phyloP scores from a whole-genome alignment of 2,113 vertebrate species.

The Siniperca knerii region DNA sequence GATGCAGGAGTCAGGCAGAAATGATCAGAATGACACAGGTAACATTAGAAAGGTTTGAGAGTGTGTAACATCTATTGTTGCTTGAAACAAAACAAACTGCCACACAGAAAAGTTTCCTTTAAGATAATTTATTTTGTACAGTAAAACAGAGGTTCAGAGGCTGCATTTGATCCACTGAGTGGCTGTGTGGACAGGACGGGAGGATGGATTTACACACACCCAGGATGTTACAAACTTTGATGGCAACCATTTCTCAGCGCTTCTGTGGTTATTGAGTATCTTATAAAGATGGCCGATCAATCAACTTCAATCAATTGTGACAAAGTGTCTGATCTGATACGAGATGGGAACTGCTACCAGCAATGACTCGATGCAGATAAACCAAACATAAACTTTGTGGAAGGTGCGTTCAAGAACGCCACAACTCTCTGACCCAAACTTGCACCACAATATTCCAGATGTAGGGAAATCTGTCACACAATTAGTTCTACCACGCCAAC shows the following conservation, averaged over 20 bases:
- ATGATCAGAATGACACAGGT: neutral
- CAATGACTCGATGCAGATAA: neutral
- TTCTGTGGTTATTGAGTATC: constrained; percentile 34
- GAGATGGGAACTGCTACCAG: constrained; percentile 12
- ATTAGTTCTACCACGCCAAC: neutral
- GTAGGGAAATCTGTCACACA: neutral
- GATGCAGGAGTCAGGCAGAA: constrained; percentile 28
- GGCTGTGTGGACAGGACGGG: constrained; percentile 9
- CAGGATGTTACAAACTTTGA: constrained; percentile 19
- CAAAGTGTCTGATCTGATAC: constrained; percentile 8
- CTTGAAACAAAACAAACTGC: neutral
- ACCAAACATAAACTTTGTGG: constrained; percentile 32
- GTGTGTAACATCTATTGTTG: neutral
- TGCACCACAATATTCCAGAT: constrained; percentile 9
- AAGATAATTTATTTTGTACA: constrained; percentile 82
- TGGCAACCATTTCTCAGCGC: constrained; percentile 24
- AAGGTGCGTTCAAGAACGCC: constrained; percentile 56
- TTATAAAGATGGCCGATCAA: constrained; percentile 62
- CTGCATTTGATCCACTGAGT: constrained; percentile 33
- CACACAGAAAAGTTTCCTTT: constrained; percentile 44
- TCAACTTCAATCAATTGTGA: constrained; percentile 13
- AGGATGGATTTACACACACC: constrained; percentile 35
- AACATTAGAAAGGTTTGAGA: neutral
- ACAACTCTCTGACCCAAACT: constrained; percentile 36
- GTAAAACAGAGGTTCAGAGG: constrained; percentile 70